These are phyloP conservation scores for Hydrotaea diabolus DNA, from an alignment of 2,888 invertebrate species.

Conservation along the genomic window DNA sequence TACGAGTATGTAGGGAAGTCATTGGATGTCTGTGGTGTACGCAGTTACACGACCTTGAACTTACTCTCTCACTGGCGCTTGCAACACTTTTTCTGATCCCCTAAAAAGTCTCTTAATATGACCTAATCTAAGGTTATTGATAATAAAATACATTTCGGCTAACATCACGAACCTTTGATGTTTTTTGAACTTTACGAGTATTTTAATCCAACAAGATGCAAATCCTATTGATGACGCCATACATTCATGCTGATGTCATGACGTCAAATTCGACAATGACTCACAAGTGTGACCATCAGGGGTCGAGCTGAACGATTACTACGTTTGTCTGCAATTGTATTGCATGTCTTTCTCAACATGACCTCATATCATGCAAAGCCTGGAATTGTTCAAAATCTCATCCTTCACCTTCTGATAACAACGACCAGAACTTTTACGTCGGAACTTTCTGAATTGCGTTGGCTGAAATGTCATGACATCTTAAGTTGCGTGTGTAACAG, in stretches of 20 bases:
- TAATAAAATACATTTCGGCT: too few species aligned
- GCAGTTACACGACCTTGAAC: too few species aligned
- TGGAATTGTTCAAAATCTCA: background rate
- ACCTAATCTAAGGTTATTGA: too few species aligned
- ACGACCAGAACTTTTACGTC: background rate
- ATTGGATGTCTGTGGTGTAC: too few species aligned
- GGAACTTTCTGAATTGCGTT: background rate
- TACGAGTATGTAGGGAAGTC: too few species aligned
- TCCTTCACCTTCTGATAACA: background rate
- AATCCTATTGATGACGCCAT: background rate
- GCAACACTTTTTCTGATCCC: too few species aligned
- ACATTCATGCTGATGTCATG: background rate
- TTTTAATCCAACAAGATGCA: background rate
- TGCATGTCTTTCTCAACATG: too few species aligned
- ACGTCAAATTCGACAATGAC: background rate
- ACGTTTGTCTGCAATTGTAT: background rate
- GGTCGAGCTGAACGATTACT: background rate
- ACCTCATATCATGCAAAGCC: background rate
- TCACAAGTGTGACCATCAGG: background rate
- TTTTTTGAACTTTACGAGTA: too few species aligned
- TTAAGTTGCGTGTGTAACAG: constrained; percentile 23
- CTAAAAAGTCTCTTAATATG: too few species aligned
- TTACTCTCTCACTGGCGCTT: too few species aligned
- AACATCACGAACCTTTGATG: too few species aligned
- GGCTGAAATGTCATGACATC: constrained; percentile 33